A percentile compares a stretch with the other conserved stretches of the same genome.
Evolutionary conservation across 1,140 invertebrate species (phyloP).

Genomic region (Latrodectus geometricus): DNA sequence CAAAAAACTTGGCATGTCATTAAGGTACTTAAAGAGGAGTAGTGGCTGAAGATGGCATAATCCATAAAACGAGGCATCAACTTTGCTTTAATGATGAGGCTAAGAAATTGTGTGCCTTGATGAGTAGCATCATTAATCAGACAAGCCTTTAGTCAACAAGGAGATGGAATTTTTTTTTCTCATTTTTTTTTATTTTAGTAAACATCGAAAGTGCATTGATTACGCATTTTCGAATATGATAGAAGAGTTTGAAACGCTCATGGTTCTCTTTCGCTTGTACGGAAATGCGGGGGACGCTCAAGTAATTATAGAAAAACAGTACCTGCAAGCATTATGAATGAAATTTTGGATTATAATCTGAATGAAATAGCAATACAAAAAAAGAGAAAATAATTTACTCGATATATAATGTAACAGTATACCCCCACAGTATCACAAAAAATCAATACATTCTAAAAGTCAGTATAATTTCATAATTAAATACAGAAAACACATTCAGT

Average conservation of each 20-base stretch:
- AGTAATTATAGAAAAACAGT: neutral
- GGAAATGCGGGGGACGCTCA: no score
- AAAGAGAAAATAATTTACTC: no score
- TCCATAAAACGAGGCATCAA: conserved; percentile 10
- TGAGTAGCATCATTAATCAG: conserved; percentile 26
- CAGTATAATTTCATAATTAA: no score
- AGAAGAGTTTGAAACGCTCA: neutral
- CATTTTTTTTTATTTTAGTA: neutral
- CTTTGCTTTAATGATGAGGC: conserved; percentile 18
- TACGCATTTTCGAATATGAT: conserved; percentile 3
- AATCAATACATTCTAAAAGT: no score
- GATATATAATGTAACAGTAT: no score
- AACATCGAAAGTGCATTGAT: conserved; percentile 14
- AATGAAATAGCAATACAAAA: no score
- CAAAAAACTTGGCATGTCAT: conserved; percentile 15
- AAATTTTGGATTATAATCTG: no score
- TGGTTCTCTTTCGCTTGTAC: neutral
- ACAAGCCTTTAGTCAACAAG: neutral
- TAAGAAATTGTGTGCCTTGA: neutral
- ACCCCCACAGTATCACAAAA: no score
- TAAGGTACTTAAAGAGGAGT: conserved; percentile 2
- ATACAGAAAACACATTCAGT: no score
- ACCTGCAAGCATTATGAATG: no score
- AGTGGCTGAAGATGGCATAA: neutral
- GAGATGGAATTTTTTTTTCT: neutral